Base-by-base conservation (phyloP, 2,888 invertebrate species). In the Hermodice carunculata region DNA sequence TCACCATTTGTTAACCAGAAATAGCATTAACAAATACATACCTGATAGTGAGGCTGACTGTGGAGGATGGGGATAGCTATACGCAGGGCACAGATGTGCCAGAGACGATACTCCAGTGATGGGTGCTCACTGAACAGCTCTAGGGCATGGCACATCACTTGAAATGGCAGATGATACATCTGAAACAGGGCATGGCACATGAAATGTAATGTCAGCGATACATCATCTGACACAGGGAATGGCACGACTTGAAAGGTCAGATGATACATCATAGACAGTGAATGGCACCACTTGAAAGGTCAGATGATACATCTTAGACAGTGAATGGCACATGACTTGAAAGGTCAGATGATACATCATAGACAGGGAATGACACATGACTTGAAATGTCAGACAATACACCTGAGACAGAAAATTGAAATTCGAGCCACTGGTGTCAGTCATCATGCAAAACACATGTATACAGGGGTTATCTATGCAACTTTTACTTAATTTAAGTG, bases 81-180 rank as follows among this genome's bases (percentile, higher is more conserved):
- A 63, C 90, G 88, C 48, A 90, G 88, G n/a, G 90, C 89, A 42
- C 89, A 88, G 64, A 89, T 88, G 0, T 89, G 88, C 91, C 91
- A 91, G 86, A 91, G 88, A 3, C 89, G 84, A 17, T 89, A 86
- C 81, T 89, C 89, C 14, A 91, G 78, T 0, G 90, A 89, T 53
- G 79, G 85, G 3, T 89, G 77, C 86, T 89, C 22, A 81, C 56
- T 60, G 66, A 82, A 86, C 40, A 70, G 65, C 0, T 69, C 59
- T 24, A 85, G 66, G 2, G 84, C 85, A 22, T 76, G 63, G 26
- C 76, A 67, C 73, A 86, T 81, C 42, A 79, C 79, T 2, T 81
- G 77, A 11, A 76, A 73, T 19, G 79, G 75, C 49, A 86, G 76
- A 64, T 81, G 81, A 66, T 82, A 77, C 56, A 84, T 88, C 81